These are phyloP conservation scores for Lasioglossum albipes DNA, from an alignment of 1,140 invertebrate genomes.

Conservation along the genomic window DNA sequence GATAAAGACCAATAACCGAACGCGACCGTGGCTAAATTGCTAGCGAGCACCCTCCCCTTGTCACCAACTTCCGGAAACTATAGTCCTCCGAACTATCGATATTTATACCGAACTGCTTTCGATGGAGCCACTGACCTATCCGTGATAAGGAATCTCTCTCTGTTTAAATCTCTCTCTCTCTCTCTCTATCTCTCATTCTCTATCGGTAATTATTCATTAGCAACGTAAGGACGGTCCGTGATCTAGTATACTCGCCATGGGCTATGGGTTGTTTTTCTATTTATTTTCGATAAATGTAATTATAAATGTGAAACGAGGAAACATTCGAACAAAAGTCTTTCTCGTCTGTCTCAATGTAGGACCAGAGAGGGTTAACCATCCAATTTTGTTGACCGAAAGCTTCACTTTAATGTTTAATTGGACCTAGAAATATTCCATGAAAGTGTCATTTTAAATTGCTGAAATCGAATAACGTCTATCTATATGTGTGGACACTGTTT, in stretches of 20 bases:
- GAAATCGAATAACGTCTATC: no score
- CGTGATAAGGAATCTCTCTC: background rate
- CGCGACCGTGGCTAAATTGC: no score
- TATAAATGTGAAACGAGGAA: no score
- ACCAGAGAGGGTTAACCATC: no score
- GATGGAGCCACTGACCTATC: background rate
- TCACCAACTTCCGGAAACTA: slow-evolving; percentile 9
- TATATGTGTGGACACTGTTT: no score
- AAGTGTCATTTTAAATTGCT: no score
- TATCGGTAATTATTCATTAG: slow-evolving; percentile 6
- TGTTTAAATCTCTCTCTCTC: background rate
- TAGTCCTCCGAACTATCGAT: slow-evolving; percentile 5
- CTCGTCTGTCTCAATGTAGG: no score
- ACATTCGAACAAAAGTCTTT: no score
- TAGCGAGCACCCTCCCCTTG: background rate
- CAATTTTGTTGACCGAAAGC: no score
- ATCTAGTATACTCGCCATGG: background rate
- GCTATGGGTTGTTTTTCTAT: background rate
- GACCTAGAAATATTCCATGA: no score
- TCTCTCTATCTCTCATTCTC: background rate
- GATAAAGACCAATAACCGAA: slow-evolving; percentile 5
- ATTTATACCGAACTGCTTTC: slow-evolving; percentile 6
- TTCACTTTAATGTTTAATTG: no score
- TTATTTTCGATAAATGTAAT: no score
- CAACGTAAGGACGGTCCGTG: slow-evolving; percentile 2